Conservation (phyloP, 37 sponge, comb jelly and placozoan species). For the Ephydatia muelleri region DNA sequence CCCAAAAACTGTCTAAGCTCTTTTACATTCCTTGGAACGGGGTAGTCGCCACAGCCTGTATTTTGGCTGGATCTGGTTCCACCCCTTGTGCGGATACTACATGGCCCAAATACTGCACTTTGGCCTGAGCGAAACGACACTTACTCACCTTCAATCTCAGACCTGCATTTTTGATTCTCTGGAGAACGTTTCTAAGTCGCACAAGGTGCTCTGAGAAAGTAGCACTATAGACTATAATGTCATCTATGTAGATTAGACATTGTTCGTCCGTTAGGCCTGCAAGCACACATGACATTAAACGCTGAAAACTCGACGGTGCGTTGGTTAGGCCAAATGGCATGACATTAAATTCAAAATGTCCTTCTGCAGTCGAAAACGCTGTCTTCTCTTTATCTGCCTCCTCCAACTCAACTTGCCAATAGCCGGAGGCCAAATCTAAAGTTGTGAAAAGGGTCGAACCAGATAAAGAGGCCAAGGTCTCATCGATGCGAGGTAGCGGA, state of each 20-base stretch:
- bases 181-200: not conserved
- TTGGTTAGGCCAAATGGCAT: conserved; percentile 68
- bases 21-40: conserved; percentile 21
- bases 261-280: conserved; percentile 21
- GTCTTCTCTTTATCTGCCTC: conserved; percentile 42
- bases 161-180: conserved; percentile 6
- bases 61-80: conserved; percentile 12
- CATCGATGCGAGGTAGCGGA: conserved; percentile 62
- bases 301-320: conserved; percentile 59
- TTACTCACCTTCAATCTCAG: conserved; percentile 17
- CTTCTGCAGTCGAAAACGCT: conserved; percentile 52
- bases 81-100: conserved; percentile 23
- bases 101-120: conserved; percentile 36
- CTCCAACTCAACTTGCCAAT: conserved; percentile 58
- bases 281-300: conserved; percentile 44
- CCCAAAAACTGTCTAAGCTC: conserved; percentile 40
- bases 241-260: conserved; percentile 55
- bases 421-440: conserved; percentile 57
- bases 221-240: conserved; percentile 40
- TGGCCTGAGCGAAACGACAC: not conserved
- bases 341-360: conserved; percentile 56
- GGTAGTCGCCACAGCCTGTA: conserved; percentile 23
- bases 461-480: conserved; percentile 40
- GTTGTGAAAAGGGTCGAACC: conserved; percentile 41
- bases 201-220: conserved; percentile 27